A percentile compares a stretch with the other conserved stretches of the same genome.
Conservation (phyloP, 2,888 invertebrate genomes). For the Sinhomidia bicolor region DNA sequence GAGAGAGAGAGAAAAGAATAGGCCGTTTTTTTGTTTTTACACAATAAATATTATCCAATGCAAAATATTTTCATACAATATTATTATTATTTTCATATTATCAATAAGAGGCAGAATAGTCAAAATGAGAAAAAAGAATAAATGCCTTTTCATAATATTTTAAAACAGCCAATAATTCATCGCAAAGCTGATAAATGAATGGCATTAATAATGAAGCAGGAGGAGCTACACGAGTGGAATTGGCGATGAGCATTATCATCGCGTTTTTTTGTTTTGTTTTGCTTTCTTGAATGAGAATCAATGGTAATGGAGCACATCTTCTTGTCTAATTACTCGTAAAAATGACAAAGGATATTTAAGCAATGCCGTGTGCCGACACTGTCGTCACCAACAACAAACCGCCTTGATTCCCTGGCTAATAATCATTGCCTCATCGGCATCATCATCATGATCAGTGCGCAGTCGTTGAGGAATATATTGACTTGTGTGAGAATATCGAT, state of each 20-base stretch:
- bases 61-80: constrained; percentile 25
- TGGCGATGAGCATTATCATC: background rate
- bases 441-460: too few species aligned
- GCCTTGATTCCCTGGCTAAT: constrained; percentile 28
- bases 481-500: constrained; percentile 38
- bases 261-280: background rate
- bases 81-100: constrained; percentile 1
- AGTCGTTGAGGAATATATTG: background rate
- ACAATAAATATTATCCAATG: background rate
- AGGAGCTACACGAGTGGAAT: background rate
- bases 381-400: constrained; percentile 27
- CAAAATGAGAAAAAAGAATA: background rate
- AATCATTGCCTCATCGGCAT: background rate
- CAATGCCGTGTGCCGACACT: constrained; percentile 8
- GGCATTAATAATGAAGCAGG: constrained; percentile 5
- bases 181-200: background rate
- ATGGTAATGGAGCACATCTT: constrained; percentile 24
- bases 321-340: constrained; percentile 49
- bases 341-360: constrained; percentile 36
- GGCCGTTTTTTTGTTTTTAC: background rate
- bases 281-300: background rate
- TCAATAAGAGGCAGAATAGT: background rate
- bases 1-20: background rate
- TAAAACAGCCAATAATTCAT: background rate
- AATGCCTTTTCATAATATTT: constrained; percentile 35